phyloP scores from a whole-genome alignment of 1,140 invertebrate genomes.

The Philopotamus ludificatus region DNA sequence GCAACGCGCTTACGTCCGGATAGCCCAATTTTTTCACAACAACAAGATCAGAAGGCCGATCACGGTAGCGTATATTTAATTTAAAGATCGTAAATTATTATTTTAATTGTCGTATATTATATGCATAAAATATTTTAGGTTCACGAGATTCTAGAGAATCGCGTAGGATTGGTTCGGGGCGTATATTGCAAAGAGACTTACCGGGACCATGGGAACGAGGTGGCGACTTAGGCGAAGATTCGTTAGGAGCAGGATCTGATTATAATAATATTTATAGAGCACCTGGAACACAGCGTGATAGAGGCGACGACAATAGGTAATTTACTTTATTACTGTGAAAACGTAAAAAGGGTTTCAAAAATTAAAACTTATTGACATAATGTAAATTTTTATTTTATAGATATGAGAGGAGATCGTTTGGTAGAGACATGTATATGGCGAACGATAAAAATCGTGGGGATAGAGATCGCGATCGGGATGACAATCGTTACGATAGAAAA shows the following conservation, averaged over 20 bases:
- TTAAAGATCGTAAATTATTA: neutral
- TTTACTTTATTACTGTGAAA: too few species aligned
- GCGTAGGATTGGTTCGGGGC: constrained; percentile 74
- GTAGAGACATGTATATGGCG: constrained; percentile 55
- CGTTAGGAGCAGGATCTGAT: constrained; percentile 20
- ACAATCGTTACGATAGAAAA: constrained; percentile 45
- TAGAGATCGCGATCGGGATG: constrained; percentile 50
- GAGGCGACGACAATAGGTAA: constrained; percentile 39
- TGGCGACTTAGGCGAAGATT: constrained; percentile 51
- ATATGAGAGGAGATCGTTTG: constrained; percentile 59
- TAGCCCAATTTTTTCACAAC: constrained; percentile 33
- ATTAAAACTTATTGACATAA: too few species aligned
- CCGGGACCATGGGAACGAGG: constrained; percentile 55
- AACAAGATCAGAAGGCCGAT: constrained; percentile 27
- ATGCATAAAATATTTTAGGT: neutral
- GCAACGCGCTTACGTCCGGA: constrained; percentile 52
- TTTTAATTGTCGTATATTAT: constrained; percentile 2
- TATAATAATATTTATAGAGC: constrained; percentile 47
- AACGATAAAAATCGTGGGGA: constrained; percentile 47
- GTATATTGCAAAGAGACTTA: constrained; percentile 69
- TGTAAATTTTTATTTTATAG: too few species aligned
- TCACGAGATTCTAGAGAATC: constrained; percentile 41
- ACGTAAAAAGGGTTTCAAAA: too few species aligned
- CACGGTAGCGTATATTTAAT: constrained; percentile 1
- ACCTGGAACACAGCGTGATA: constrained; percentile 38